A percentile compares a stretch with the other conserved stretches of the same genome.
phyloP scores from a whole-genome alignment of 2,888 invertebrate genomes.

The Ceraclea dissimilis region DNA sequence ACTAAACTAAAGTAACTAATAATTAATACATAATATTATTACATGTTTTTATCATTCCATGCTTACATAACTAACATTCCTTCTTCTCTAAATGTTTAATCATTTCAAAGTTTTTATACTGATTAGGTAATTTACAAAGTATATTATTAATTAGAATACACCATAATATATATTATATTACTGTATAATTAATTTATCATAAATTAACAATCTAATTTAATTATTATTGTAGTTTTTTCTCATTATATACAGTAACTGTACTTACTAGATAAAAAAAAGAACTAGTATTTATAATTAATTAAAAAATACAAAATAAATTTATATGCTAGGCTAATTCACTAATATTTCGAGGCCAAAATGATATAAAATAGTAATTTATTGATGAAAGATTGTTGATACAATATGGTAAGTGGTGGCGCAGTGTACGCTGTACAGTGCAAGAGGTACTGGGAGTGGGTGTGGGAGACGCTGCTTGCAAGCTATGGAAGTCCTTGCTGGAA shows the following conservation, averaged over 20 bases:
- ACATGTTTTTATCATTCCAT: conserved; percentile 25
- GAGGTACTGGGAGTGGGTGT: too few species aligned
- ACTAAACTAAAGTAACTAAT: background rate
- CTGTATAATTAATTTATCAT: conserved; percentile 24
- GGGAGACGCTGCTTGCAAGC: conserved; percentile 23
- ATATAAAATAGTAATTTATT: conserved; percentile 33
- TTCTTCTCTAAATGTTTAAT: conserved; percentile 20
- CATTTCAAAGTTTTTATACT: conserved; percentile 24
- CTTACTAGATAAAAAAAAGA: conserved; percentile 22
- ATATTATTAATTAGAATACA: conserved; percentile 16
- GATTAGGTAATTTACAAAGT: conserved; percentile 23
- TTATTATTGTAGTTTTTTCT: conserved; percentile 23
- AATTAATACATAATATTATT: background rate
- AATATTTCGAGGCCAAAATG: conserved; percentile 40
- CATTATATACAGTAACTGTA: conserved; percentile 20
- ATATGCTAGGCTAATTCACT: conserved; percentile 27
- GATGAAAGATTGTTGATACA: too few species aligned
- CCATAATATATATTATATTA: conserved; percentile 18
- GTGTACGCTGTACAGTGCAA: too few species aligned
- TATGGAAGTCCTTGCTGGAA: conserved; percentile 25
- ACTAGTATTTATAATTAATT: conserved; percentile 20
- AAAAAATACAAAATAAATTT: conserved; percentile 24
- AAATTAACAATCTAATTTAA: conserved; percentile 23
- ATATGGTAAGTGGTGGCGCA: too few species aligned
- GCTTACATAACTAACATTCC: conserved; percentile 26